These are phyloP conservation scores for Sylvietta virens DNA, from an alignment of 2,113 vertebrate species.

Conservation along the genomic window DNA sequence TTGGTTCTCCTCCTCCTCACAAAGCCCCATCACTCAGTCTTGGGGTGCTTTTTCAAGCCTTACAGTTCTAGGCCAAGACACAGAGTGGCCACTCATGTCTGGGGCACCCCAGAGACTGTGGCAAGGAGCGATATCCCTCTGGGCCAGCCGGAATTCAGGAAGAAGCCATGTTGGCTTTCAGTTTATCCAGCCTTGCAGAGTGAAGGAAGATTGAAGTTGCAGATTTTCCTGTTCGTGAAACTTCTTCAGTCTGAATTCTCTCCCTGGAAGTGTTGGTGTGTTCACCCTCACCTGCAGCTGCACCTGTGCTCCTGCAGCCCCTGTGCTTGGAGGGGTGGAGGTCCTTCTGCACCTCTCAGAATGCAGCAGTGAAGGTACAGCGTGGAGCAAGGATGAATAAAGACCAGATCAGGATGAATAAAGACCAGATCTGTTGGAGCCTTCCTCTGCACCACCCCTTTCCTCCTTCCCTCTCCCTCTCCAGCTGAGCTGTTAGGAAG, in stretches of 20 bases:
- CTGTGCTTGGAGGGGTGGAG: neutral
- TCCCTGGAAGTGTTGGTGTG: neutral
- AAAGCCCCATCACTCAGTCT: neutral
- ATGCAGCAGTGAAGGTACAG: fast-evolving
- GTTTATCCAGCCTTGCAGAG: neutral
- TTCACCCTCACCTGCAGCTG: neutral
- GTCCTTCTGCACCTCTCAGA: neutral
- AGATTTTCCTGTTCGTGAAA: neutral
- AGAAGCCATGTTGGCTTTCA: fast-evolving
- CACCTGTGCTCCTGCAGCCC: fast-evolving
- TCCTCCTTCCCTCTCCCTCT: neutral
- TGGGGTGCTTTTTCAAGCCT: neutral
- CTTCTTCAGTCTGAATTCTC: neutral
- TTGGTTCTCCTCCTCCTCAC: neutral
- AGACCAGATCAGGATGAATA: neutral
- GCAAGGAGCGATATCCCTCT: fast-evolving
- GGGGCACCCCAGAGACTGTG: neutral
- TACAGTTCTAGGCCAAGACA: neutral
- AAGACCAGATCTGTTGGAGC: neutral
- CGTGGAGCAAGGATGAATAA: neutral
- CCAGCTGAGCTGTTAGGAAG: neutral
- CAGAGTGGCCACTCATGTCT: fast-evolving
- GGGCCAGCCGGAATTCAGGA: fast-evolving
- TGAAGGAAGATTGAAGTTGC: neutral
- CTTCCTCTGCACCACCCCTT: neutral